Percentiles rank a stretch among this genome's conserved stretches.
Conservation (phyloP, 2,113 vertebrate species). For the Callipepla squamata region DNA sequence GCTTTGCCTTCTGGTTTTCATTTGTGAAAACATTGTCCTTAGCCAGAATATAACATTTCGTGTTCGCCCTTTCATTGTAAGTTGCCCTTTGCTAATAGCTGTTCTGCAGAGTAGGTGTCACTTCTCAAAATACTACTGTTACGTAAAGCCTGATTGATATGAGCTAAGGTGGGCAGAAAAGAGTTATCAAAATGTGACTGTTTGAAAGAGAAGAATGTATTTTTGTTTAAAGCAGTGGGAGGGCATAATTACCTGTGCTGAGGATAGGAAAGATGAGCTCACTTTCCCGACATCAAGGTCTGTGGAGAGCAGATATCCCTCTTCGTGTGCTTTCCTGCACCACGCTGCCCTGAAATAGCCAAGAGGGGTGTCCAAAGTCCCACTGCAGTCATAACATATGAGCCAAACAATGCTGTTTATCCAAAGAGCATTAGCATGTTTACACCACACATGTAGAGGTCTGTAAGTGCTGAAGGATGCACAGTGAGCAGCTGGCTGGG, state of each 20-base stretch:
- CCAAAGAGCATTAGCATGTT: fast-evolving
- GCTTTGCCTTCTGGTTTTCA: neutral
- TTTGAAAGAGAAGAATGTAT: conserved; percentile 65
- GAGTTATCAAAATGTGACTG: conserved; percentile 70
- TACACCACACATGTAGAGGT: fast-evolving
- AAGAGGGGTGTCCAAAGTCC: neutral
- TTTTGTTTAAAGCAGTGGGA: conserved; percentile 73
- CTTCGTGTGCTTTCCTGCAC: neutral
- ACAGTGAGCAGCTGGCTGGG: fast-evolving
- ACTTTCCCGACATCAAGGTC: neutral
- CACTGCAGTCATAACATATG: fast-evolving
- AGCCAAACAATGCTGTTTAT: neutral
- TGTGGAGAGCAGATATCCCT: neutral
- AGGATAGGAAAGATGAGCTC: conserved; percentile 34
- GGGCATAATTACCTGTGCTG: conserved; percentile 52
- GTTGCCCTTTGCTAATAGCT: conserved; percentile 62
- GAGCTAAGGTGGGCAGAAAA: conserved; percentile 75
- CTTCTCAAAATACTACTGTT: conserved; percentile 63
- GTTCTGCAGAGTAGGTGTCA: conserved; percentile 69
- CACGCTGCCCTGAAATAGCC: neutral
- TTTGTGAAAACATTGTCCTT: conserved; percentile 32
- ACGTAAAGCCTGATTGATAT: conserved; percentile 80
- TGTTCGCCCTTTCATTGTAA: conserved; percentile 40
- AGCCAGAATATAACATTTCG: conserved; percentile 6
- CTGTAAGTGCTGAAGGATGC: fast-evolving